Conservation (phyloP, 2,888 invertebrate genomes). For the Drosophila niveifrons region DNA sequence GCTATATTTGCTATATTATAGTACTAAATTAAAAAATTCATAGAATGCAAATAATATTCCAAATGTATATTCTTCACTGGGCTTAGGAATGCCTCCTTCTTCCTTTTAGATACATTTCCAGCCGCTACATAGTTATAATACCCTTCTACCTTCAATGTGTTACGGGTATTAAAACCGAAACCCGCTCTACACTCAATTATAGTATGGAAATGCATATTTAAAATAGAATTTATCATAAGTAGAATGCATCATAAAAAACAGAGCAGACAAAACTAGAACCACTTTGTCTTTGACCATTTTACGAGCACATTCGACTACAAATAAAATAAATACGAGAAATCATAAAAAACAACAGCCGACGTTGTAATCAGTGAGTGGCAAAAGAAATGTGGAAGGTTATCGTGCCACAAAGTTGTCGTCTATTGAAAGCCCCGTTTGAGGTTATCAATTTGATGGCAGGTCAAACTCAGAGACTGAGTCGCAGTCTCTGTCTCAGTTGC, state of each 20-base stretch:
- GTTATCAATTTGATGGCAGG: slow-evolving; percentile 71
- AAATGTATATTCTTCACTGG: no score
- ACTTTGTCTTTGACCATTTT: slow-evolving; percentile 55
- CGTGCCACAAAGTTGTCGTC: slow-evolving; percentile 60
- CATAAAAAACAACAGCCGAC: slow-evolving; percentile 23
- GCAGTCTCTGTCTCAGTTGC: not conserved
- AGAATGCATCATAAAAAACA: slow-evolving; percentile 58
- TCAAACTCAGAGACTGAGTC: slow-evolving; percentile 28
- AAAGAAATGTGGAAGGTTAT: slow-evolving; percentile 62
- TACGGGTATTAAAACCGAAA: no score
- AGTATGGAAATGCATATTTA: slow-evolving; percentile 37
- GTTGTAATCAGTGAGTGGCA: slow-evolving; percentile 25
- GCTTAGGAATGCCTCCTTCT: no score
- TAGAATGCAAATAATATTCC: no score
- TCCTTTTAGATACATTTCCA: no score
- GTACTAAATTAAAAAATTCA: no score
- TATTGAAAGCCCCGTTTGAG: slow-evolving; percentile 29
- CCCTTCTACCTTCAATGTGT: no score
- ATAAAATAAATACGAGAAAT: slow-evolving; percentile 28
- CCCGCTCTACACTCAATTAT: slow-evolving; percentile 23
- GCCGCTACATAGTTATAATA: no score
- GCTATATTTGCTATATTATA: no score
- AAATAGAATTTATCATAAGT: slow-evolving; percentile 58
- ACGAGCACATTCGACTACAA: slow-evolving; percentile 36
- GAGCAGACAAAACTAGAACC: slow-evolving; percentile 23